Conservation (phyloP, 2,113 vertebrate species). For the Saccopteryx bilineata region DNA sequence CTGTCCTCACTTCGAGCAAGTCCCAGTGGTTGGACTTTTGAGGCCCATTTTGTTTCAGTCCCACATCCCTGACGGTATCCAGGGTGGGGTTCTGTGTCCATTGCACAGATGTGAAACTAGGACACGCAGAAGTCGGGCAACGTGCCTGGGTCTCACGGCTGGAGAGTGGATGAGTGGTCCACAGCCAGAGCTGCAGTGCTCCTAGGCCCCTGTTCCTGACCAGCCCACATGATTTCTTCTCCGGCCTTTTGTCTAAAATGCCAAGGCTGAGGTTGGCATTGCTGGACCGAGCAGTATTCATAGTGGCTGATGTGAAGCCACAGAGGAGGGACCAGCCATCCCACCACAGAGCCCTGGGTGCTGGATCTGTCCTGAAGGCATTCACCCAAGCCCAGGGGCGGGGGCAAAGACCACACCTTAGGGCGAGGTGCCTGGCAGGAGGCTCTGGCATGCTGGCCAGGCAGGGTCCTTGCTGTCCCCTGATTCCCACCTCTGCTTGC, state of each 20-base stretch:
- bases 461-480: rapidly evolving
- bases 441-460: neutral
- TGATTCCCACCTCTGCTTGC: neutral
- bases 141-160: neutral
- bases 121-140: rapidly evolving
- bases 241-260: neutral
- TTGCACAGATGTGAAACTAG: neutral
- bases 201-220: neutral
- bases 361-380: neutral
- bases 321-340: neutral
- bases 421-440: neutral
- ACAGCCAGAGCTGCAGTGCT: neutral
- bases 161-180: neutral
- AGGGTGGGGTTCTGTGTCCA: neutral
- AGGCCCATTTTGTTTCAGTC: neutral
- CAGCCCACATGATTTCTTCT: neutral
- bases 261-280: neutral
- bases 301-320: neutral
- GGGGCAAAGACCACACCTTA: neutral
- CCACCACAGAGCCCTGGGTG: neutral
- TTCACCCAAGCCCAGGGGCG: rapidly evolving
- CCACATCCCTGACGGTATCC: neutral
- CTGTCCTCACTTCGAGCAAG: neutral
- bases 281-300: rapidly evolving
- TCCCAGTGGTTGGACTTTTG: neutral